These are phyloP conservation scores for Steinernema scapterisci DNA, from an alignment of 2,888 invertebrate genomes.

Conservation along the genomic window DNA sequence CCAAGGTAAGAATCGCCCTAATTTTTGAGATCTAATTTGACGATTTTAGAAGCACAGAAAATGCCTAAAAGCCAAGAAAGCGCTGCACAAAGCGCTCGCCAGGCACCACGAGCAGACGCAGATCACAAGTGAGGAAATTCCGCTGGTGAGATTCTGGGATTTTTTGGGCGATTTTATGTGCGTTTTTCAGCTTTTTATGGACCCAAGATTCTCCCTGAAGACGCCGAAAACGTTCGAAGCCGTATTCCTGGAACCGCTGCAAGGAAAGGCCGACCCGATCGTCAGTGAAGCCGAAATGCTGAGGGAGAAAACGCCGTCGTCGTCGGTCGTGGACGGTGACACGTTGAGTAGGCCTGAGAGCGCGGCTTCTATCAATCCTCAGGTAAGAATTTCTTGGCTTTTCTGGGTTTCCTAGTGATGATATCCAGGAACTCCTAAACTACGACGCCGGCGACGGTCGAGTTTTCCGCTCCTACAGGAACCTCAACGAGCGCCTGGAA, in stretches of 20 bases:
- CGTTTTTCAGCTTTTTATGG: constrained; percentile 54
- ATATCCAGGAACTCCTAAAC: constrained; percentile 38
- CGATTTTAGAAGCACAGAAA: constrained; percentile 57
- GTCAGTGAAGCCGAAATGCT: constrained; percentile 37
- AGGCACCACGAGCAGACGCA: constrained; percentile 42
- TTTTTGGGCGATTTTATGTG: background rate
- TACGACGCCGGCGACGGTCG: constrained; percentile 45
- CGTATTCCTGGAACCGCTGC: constrained; percentile 59
- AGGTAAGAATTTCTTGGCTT: constrained; percentile 33
- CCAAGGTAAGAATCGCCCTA: constrained; percentile 44
- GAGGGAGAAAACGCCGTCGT: constrained; percentile 23
- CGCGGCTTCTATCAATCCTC: constrained; percentile 44
- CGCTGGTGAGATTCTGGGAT: background rate
- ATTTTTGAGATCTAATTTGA: background rate
- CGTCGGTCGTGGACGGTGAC: background rate
- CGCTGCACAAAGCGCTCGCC: constrained; percentile 44
- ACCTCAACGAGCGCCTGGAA: constrained; percentile 57
- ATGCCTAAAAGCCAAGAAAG: constrained; percentile 57
- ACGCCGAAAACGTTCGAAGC: constrained; percentile 54
- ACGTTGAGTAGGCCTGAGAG: constrained; percentile 37
- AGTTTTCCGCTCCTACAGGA: constrained; percentile 42
- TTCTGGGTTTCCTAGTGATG: background rate
- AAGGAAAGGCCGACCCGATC: constrained; percentile 52
- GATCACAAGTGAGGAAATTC: constrained; percentile 24
- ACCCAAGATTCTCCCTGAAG: constrained; percentile 54